These are phyloP conservation scores for Maccullochella peelii DNA, from an alignment of 2,113 vertebrate genomes.

Conservation along the genomic window DNA sequence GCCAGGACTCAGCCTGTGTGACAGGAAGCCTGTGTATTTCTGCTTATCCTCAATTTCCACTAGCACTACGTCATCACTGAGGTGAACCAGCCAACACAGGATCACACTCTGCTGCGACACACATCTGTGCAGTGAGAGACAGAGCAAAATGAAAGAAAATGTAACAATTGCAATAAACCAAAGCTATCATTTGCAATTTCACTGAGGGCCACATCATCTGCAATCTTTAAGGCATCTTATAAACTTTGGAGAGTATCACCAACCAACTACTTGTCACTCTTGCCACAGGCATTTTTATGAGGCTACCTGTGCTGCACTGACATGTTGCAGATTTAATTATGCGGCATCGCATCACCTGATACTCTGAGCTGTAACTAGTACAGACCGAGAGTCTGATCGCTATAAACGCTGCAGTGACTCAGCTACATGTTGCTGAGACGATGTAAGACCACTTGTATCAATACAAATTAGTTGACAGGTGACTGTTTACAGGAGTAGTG, in stretches of 20 bases:
- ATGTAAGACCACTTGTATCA: slow-evolving; percentile 21
- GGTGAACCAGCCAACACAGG: slow-evolving; percentile 23
- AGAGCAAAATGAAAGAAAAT: not conserved
- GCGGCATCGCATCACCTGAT: slow-evolving; percentile 57
- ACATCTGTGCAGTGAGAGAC: not conserved
- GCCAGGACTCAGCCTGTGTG: not conserved
- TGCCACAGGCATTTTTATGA: slow-evolving; percentile 71
- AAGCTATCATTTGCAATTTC: slow-evolving; percentile 25
- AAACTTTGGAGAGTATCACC: slow-evolving; percentile 24
- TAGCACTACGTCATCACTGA: slow-evolving; percentile 17
- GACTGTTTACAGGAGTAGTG: slow-evolving; percentile 49
- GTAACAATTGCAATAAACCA: not conserved
- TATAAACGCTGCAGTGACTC: slow-evolving; percentile 64
- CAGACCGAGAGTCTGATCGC: slow-evolving; percentile 25
- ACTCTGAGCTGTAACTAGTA: slow-evolving; percentile 49
- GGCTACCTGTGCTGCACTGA: slow-evolving; percentile 64
- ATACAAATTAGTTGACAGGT: slow-evolving; percentile 55
- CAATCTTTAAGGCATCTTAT: slow-evolving; percentile 24
- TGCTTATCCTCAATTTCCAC: slow-evolving; percentile 49
- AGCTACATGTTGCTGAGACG: slow-evolving; percentile 28
- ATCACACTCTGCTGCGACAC: slow-evolving; percentile 26
- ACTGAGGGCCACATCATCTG: not conserved
- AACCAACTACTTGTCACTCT: slow-evolving; percentile 61
- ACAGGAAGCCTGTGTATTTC: slow-evolving; percentile 37
- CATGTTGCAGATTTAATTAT: slow-evolving; percentile 68